Evolutionary conservation across 2,888 invertebrate species (phyloP).

Genomic region (Leptinotarsa haldemani): DNA sequence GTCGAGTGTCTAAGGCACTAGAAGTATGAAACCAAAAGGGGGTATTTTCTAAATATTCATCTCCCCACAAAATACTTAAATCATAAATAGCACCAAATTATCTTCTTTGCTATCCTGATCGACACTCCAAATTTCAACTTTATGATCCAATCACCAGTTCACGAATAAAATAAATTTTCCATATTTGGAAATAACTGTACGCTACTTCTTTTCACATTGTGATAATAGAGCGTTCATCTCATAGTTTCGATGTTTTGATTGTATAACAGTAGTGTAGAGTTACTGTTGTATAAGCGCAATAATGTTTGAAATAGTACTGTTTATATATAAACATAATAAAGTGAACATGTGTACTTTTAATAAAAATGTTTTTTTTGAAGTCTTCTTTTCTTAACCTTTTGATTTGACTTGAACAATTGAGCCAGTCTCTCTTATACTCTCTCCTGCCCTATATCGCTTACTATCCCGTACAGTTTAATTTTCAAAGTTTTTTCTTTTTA

Average conservation of each 20-base stretch:
- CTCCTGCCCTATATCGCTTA: too few species aligned
- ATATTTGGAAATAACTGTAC: not conserved
- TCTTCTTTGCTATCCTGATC: not conserved
- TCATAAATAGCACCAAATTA: not conserved
- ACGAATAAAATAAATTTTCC: too few species aligned
- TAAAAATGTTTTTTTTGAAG: conserved; percentile 9
- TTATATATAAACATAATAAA: conserved; percentile 34
- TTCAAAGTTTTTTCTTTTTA: too few species aligned
- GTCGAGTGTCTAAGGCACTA: too few species aligned
- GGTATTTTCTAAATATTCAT: too few species aligned
- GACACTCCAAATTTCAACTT: not conserved
- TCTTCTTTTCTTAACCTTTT: not conserved
- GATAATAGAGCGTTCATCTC: conserved; percentile 30
- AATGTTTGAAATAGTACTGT: conserved; percentile 46
- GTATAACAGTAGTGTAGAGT: conserved; percentile 44
- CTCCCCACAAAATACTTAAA: too few species aligned
- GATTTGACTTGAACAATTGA: not conserved
- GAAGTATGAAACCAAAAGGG: too few species aligned
- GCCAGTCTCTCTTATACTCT: too few species aligned
- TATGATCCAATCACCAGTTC: not conserved
- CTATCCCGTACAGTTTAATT: too few species aligned
- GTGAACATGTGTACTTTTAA: conserved; percentile 35
- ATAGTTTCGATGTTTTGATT: conserved; percentile 46
- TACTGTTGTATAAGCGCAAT: conserved; percentile 49
- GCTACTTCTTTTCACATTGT: conserved; percentile 17